Evolutionary conservation across 1,140 invertebrate species (phyloP), one percentile per base, ranked within the genome.

Genomic region (Cataglyphis hispanica): DNA sequence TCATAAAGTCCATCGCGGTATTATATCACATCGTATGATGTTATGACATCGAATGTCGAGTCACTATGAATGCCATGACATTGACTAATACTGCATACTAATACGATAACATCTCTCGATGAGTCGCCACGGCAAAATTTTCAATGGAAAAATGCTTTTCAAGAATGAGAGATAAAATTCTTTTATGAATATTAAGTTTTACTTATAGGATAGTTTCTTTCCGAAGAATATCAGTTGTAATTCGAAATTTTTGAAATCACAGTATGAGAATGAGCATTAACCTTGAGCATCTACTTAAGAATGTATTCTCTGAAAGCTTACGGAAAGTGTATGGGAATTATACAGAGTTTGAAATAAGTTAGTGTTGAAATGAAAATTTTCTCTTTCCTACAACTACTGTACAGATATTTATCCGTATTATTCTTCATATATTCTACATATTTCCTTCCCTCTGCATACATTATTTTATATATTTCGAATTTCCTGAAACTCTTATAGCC

Each of bases 31-130:
- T 56, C 34, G 16, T 80, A 56, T 37, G 61, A 31, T 53, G 19
- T 56, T 80, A 56, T 69, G 43, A 53, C 43, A 50, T 63, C 40
- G 43, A 56, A 56, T 40, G 63, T 69, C 46, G 77, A 80, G 64
- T 80, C 77, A 69, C 34, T 69, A 40, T 67, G 16, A 66, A 63
- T 53, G 22, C 13, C 43, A 50, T 53, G 31, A 67, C 61, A 67
- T 78, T 53, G 61, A 78, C 16, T 70, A 70, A 25, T 63, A 31
- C 13, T 22, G 61, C 13, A 16, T 19, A 19, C 27, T n/a, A 27
- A 66, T 37, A 66, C 19, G 40, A n/a, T 2, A 66, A 19, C n/a
- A 53, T 66, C 22, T 37, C 43, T 27, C 16, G 10, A 61, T 50
- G 5, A 60, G 37, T 53, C 10, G n/a, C n/a, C n/a, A 58, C 7